Evolutionary conservation across 2,888 invertebrate genomes (phyloP).

Genomic region (Dasysyrphus tricinctus): DNA sequence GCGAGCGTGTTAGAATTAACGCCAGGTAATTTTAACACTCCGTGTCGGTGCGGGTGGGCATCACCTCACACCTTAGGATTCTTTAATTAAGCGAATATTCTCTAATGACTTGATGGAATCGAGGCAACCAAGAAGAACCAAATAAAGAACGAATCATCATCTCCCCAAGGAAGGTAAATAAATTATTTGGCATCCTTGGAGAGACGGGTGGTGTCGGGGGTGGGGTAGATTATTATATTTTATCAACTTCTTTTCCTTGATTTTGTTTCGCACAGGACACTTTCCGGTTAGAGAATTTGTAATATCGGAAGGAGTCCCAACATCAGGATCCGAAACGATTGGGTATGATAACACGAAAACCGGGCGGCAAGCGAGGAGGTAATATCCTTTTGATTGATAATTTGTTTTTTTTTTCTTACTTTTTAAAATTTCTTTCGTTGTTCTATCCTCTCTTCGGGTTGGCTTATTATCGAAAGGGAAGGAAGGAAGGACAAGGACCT

Average conservation of each 20-base stretch:
- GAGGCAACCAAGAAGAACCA: slow-evolving; percentile 33
- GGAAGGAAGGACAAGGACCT: slow-evolving; percentile 51
- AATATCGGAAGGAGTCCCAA: slow-evolving; percentile 27
- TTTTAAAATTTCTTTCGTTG: background rate
- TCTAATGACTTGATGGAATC: slow-evolving; percentile 70
- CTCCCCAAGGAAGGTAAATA: slow-evolving; percentile 60
- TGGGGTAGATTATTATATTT: background rate
- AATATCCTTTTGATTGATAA: slow-evolving; percentile 73
- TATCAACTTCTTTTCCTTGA: slow-evolving; percentile 26
- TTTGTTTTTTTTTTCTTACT: slow-evolving; percentile 49
- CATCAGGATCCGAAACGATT: background rate
- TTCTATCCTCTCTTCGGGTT: background rate
- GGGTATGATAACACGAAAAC: background rate
- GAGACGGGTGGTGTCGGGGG: background rate
- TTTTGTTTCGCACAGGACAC: slow-evolving; percentile 26
- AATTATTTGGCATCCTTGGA: slow-evolving; percentile 64
- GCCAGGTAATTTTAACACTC: slow-evolving; percentile 22
- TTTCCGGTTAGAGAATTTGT: slow-evolving; percentile 23
- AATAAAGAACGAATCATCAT: slow-evolving; percentile 65
- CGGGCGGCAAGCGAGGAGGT: slow-evolving; percentile 18
- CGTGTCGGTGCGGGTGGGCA: background rate
- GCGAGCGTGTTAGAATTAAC: slow-evolving; percentile 33
- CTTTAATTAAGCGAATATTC: slow-evolving; percentile 73
- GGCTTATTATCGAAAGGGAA: slow-evolving; percentile 18
- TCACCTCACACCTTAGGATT: slow-evolving; percentile 17